Percentiles rank a stretch among this genome's conserved stretches.
Evolutionary conservation across 2,113 vertebrate genomes (phyloP).

Genomic region (Pachyramphus minor): DNA sequence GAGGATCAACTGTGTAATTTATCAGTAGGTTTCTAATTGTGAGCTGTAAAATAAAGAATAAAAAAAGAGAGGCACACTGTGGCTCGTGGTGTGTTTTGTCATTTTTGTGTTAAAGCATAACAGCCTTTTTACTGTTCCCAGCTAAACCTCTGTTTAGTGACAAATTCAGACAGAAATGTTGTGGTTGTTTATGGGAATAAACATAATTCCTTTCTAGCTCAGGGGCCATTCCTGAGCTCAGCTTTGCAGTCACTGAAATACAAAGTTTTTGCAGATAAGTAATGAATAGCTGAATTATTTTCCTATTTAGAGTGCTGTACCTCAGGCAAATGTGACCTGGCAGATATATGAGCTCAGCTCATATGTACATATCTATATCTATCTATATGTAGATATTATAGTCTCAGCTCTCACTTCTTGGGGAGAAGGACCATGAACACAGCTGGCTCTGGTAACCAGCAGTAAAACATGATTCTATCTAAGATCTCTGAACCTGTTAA

Average conservation of each 20-base stretch:
- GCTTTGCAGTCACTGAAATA: background rate
- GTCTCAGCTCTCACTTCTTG: background rate
- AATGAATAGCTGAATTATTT: background rate
- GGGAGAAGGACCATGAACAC: rapidly evolving
- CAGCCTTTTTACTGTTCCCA: background rate
- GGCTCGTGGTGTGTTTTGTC: background rate
- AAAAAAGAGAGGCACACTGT: conserved; percentile 42
- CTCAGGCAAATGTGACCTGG: background rate
- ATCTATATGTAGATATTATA: too few relatives aligned
- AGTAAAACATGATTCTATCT: background rate
- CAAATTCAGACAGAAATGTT: background rate
- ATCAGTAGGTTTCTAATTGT: conserved; percentile 41
- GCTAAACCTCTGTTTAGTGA: background rate
- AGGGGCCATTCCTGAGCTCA: background rate
- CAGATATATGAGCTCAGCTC: background rate
- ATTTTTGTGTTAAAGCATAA: background rate
- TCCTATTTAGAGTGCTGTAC: background rate
- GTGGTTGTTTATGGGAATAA: background rate
- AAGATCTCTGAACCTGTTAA: background rate
- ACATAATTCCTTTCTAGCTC: rapidly evolving
- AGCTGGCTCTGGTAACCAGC: background rate
- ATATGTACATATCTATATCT: too few relatives aligned
- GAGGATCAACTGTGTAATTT: background rate
- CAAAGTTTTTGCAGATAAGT: background rate
- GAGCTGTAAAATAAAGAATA: conserved; percentile 56